Percentiles rank a stretch among this genome's conserved stretches.
phyloP scores from a whole-genome alignment of 2,888 invertebrate species.

The Drosophila basisetae region DNA sequence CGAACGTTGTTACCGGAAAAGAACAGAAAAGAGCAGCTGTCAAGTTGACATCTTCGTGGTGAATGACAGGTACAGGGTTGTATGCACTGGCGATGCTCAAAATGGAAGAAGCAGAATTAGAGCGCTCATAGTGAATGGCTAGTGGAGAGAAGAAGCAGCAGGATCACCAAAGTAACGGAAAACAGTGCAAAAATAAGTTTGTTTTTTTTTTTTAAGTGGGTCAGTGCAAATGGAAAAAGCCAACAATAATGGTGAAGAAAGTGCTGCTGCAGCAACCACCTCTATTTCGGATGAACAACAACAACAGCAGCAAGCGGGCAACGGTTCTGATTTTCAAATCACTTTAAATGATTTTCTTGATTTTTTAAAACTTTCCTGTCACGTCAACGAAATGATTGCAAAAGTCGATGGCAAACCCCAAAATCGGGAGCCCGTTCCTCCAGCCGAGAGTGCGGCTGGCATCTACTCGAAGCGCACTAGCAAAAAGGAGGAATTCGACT shows the following conservation, averaged over 20 bases:
- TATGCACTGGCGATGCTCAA: neutral
- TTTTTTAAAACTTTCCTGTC: conserved; percentile 85
- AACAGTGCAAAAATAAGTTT: conserved; percentile 41
- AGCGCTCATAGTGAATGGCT: conserved; percentile 6
- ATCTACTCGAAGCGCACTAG: conserved; percentile 49
- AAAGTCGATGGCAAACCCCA: conserved; percentile 66
- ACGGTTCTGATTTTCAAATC: conserved; percentile 73
- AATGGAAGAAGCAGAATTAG: neutral
- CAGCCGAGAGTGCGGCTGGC: conserved; percentile 48
- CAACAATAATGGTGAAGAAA: conserved; percentile 55
- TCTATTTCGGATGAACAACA: conserved; percentile 33
- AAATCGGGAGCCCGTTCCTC: conserved; percentile 62
- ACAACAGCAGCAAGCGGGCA: conserved; percentile 25
- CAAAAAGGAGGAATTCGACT: conserved; percentile 77
- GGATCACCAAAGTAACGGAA: conserved; percentile 61
- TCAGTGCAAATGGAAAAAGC: conserved; percentile 57
- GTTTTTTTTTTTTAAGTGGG: conserved; percentile 34
- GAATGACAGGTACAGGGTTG: conserved; percentile 44
- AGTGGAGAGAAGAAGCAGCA: conserved; percentile 18
- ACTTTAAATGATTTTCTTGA: conserved; percentile 84
- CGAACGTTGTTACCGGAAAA: conserved; percentile 84
- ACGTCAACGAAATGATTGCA: conserved; percentile 84
- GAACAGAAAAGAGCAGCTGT: conserved; percentile 67
- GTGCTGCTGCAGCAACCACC: conserved; percentile 28
- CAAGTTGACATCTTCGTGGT: conserved; percentile 52